Conservation (phyloP, 2,113 vertebrate species). For the Alligator sinensis region DNA sequence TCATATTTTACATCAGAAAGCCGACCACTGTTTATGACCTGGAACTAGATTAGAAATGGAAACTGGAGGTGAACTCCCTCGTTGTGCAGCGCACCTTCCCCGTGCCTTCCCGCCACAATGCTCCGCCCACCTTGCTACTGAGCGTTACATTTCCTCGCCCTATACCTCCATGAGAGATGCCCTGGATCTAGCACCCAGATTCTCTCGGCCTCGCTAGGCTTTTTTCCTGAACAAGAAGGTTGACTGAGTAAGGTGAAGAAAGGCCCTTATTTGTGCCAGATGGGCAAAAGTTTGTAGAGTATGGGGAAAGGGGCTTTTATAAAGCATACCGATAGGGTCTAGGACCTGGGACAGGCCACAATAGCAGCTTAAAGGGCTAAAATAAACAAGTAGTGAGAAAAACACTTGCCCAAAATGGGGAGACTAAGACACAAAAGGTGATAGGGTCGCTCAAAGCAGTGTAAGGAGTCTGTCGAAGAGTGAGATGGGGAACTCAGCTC, state of each 20-base stretch:
- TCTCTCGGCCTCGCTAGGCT: neutral
- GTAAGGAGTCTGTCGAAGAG: neutral
- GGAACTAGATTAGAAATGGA: conserved; percentile 41
- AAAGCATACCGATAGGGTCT: neutral
- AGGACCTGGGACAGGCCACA: neutral
- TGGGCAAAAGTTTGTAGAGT: neutral
- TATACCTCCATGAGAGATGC: conserved; percentile 16
- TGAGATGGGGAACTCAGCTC: neutral
- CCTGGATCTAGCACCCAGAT: neutral
- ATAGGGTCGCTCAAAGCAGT: neutral
- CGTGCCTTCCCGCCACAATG: conserved; percentile 15
- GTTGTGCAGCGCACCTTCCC: conserved; percentile 45
- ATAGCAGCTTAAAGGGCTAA: neutral
- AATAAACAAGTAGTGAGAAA: neutral
- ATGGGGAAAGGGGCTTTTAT: neutral
- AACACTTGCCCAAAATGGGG: neutral
- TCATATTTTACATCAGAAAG: conserved; percentile 52
- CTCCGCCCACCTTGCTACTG: conserved; percentile 35
- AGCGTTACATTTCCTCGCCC: conserved; percentile 49
- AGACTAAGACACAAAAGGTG: neutral
- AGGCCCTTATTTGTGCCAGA: neutral
- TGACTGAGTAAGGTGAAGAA: neutral
- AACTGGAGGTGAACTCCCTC: conserved; percentile 45
- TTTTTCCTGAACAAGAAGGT: neutral
- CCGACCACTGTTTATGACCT: conserved; percentile 46